Evolutionary conservation across 2,888 invertebrate species (phyloP), one percentile per base, ranked within the genome.

Genomic region (Zygaena filipendulae): DNA sequence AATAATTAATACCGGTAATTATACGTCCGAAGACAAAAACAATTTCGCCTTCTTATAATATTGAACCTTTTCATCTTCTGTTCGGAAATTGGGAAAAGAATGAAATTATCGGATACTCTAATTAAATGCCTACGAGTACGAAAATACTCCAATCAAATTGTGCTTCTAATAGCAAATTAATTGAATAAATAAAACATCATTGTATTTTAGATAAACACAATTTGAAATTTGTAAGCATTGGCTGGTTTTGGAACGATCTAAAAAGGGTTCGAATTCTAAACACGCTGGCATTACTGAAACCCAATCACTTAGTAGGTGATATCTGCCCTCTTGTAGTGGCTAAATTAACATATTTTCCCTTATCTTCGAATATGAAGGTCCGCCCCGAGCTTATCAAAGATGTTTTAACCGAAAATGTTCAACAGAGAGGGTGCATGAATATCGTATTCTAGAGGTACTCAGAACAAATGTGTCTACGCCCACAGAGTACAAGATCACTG

Each of bases 241-340:
- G 45, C 48, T 49, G 52, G 49, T 57, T 58, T 53, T 61, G 54
- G 49, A 59, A 55, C 49, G 42, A 45, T 39, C 38, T 38, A 49
- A 42, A 44, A 25, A 33, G 44, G 47, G 59, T 69, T 63, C 58
- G 59, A 63, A 75, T 77, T 75, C 72, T 52, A 67, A 64, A 66
- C 72, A 70, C 69, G 67, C 55, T 49, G 49, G 51, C 56, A 57
- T 59, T 61, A 56, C 56, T 52, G 61, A 49, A 66, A 71, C 54
- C 77, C 75, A 77, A 77, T 79, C 79, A 79, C 77, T 79, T 77
- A 77, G 74, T 68, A 59, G 75, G 69, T 69, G 64, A 75, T 71
- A 70, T 70, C 64, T 62, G 59, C 54, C 66, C 62, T 61, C 54
- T 60, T 49, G 57, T 49, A 59, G 60, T 49, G 54, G 50, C 57